Base-by-base conservation (phyloP, 23 tunicate species). In the Pegea sp. region DNA sequence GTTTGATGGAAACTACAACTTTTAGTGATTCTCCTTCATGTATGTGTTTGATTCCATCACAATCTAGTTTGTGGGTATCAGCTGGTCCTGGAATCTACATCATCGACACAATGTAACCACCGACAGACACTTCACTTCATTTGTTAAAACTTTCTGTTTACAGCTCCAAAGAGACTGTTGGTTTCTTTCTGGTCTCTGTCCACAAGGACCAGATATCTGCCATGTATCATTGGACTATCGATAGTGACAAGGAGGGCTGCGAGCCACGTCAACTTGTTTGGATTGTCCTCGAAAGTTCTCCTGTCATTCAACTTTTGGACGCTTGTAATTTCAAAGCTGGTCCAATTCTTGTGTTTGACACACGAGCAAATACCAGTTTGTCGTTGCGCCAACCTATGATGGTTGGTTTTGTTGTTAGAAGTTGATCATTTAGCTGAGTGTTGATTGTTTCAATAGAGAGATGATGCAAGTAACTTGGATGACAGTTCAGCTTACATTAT, bases 1-100 rank as follows among this genome's bases (percentile, higher is more conserved):
- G 30, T 3, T 31, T 62, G 28, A 11, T 42, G 4, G 84, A 74
- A 34, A 56, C 77, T 29, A 48, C 65, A 8, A 72, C 65, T 30
- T 42, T 74, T 1, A 65, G 72, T 55, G 65, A 74, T 26, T 61
- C 59, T 52, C 67, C 84, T 16, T 62, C 66, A 1, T 48, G 62
- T 48, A 33, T 70, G 28, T 74, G 72, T 42, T 52, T 18, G 19
- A 52, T 74, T 2, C 44, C 52, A 28, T 50, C 48, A 2, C 29
- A 58, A 42, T 19, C 28, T 18, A 51, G 42, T 28, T 49, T 74
- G 31, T 74, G 84, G 84, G 72, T 53, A 27, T 61, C 72, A 42
- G 65, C 72, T 28, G 84, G 72, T 4, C 72, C 84, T 0, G 84
- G 69, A 3, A 60, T 74, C 19, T 74, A 74, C 67, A 56, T 74